A percentile compares a stretch with the other conserved stretches of the same genome.
These are phyloP conservation scores for Griposia aprilina DNA, from an alignment of 2,888 invertebrate genomes.

Conservation along the genomic window DNA sequence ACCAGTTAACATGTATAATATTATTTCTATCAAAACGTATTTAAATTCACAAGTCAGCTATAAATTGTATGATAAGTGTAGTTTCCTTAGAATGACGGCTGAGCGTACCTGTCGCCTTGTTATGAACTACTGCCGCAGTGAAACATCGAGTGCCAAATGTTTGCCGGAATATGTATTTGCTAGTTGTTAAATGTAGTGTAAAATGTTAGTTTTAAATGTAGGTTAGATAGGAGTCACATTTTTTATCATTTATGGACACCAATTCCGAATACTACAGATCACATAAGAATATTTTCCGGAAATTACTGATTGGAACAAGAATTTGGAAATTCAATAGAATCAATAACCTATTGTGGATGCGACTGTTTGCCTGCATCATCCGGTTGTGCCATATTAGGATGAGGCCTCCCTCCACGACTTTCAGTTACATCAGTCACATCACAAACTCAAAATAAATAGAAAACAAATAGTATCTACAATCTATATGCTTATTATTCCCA, in stretches of 20 bases:
- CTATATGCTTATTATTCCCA: not conserved
- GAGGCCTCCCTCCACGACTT: not conserved
- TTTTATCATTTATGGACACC: not conserved
- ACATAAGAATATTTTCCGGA: not conserved
- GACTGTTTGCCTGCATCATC: not conserved
- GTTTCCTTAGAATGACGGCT: slow-evolving; percentile 45
- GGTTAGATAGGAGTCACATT: not conserved
- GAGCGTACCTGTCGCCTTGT: slow-evolving; percentile 37
- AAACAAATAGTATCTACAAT: not conserved
- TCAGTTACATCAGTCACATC: not conserved
- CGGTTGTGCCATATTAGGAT: no score
- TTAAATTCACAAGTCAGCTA: slow-evolving; percentile 37
- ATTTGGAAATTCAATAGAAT: not conserved
- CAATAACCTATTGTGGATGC: not conserved
- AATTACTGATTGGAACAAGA: not conserved
- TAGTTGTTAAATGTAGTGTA: slow-evolving; percentile 17
- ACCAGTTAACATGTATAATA: slow-evolving; percentile 12
- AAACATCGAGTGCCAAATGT: slow-evolving; percentile 41
- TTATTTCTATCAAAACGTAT: slow-evolving; percentile 42
- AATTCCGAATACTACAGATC: not conserved
- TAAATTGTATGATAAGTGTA: slow-evolving; percentile 51
- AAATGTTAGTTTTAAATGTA: not conserved
- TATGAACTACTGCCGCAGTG: slow-evolving; percentile 33
- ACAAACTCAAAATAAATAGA: not conserved
- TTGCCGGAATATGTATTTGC: slow-evolving; percentile 1